phyloP scores from a whole-genome alignment of 2,888 invertebrate genomes.

The Melanostoma scalare region DNA sequence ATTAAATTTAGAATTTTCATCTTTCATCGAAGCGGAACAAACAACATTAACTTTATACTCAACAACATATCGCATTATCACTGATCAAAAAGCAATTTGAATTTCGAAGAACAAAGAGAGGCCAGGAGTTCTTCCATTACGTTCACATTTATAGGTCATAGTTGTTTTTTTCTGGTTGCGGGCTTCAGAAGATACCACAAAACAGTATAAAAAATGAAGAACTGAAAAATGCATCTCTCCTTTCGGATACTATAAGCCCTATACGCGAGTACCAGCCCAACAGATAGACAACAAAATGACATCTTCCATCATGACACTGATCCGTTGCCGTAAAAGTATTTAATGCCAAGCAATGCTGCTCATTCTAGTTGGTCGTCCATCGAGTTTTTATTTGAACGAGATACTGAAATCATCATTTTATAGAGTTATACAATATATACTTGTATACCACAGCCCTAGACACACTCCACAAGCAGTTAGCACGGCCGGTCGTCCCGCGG shows the following conservation, averaged over 20 bases:
- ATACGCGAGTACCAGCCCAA: slow-evolving; percentile 30
- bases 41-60: slow-evolving; percentile 31
- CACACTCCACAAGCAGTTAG: slow-evolving; percentile 29
- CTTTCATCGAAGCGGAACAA: slow-evolving; percentile 52
- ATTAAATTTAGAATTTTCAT: slow-evolving; percentile 62
- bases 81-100: slow-evolving; percentile 46
- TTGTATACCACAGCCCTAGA: neutral
- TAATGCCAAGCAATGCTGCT: slow-evolving; percentile 38
- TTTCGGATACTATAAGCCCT: slow-evolving; percentile 25
- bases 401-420: slow-evolving; percentile 60
- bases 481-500: slow-evolving; percentile 36
- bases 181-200: neutral
- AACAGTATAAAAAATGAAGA: neutral
- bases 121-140: slow-evolving; percentile 33
- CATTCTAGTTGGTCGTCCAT: slow-evolving; percentile 36
- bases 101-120: slow-evolving; percentile 40
- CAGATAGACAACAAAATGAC: slow-evolving; percentile 61
- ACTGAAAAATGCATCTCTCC: slow-evolving; percentile 16
- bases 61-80: slow-evolving; percentile 44
- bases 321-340: slow-evolving; percentile 50
- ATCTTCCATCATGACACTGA: slow-evolving; percentile 65
- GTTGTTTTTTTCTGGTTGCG: slow-evolving; percentile 7
- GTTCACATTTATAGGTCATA: slow-evolving; percentile 52
- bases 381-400: slow-evolving; percentile 46
- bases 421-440: slow-evolving; percentile 25